Conservation (phyloP, 2,113 vertebrate species). For the Neodontobutis hainanensis region DNA sequence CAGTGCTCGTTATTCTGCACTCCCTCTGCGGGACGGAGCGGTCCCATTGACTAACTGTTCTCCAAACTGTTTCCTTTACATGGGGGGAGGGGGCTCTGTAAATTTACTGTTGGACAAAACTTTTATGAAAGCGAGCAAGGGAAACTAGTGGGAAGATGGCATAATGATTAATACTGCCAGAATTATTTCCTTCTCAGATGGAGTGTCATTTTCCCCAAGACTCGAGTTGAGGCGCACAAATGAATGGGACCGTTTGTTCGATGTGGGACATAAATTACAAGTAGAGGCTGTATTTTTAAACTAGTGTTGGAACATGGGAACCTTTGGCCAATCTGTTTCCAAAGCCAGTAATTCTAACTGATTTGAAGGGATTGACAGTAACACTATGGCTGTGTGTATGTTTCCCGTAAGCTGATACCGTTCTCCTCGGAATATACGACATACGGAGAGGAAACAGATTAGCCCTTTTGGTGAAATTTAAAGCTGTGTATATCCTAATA, state of each 20-base stretch:
- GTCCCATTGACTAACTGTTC: constrained; percentile 67
- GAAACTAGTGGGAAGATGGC: constrained; percentile 25
- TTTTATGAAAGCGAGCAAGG: constrained; percentile 22
- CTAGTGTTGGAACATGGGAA: constrained; percentile 40
- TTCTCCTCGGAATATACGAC: constrained; percentile 54
- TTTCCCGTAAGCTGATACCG: constrained; percentile 59
- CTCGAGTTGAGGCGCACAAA: constrained; percentile 40
- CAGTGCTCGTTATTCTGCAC: constrained; percentile 68
- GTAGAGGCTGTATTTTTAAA: constrained; percentile 50
- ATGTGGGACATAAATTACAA: constrained; percentile 53
- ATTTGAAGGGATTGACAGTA: constrained; percentile 44
- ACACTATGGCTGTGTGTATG: constrained; percentile 28
- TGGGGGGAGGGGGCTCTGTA: constrained; percentile 12
- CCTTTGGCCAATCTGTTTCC: constrained; percentile 52
- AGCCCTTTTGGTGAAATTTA: constrained; percentile 31
- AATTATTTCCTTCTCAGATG: constrained; percentile 47
- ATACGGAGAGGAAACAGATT: constrained; percentile 61
- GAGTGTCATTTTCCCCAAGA: constrained; percentile 59
- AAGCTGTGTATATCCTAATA: constrained; percentile 3
- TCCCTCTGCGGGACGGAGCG: constrained; percentile 64
- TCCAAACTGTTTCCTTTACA: constrained; percentile 70
- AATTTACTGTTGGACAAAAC: constrained; percentile 38
- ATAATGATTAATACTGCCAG: constrained; percentile 57
- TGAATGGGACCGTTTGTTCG: constrained; percentile 70
- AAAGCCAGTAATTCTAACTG: constrained; percentile 65